A percentile compares a stretch with the other conserved stretches of the same genome.
Evolutionary conservation across 2,888 invertebrate species (phyloP).

Genomic region (Andrena dorsata): DNA sequence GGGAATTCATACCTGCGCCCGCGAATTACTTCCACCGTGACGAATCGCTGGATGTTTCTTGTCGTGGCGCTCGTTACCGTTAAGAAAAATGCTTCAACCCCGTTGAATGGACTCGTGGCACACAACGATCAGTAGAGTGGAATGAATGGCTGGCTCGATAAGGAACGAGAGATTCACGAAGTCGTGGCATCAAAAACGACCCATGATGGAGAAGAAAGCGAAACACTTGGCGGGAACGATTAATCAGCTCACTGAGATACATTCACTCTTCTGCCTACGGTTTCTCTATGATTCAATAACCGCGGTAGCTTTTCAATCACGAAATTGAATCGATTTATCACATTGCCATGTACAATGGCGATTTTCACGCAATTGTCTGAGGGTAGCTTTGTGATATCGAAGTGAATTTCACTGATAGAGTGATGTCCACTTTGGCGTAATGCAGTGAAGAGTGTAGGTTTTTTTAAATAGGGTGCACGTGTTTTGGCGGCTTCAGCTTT

Average conservation of each 20-base stretch:
- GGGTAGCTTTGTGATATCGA: not conserved
- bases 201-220: not conserved
- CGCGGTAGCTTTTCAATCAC: not conserved
- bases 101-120: not conserved
- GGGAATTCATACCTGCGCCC: constrained; percentile 30
- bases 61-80: not conserved
- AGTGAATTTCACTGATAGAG: not conserved
- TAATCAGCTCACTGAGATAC: constrained; percentile 12
- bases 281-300: not conserved
- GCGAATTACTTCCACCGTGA: not conserved
- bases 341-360: not conserved
- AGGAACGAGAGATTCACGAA: not conserved
- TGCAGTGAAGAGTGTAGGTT: not conserved
- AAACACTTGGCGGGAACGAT: constrained; percentile 12
- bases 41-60: constrained; percentile 22
- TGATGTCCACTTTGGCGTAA: not conserved
- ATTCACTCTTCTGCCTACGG: not conserved
- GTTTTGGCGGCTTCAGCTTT: constrained; percentile 18
- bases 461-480: not conserved
- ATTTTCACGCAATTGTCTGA: not conserved
- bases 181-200: not conserved
- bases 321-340: not conserved
- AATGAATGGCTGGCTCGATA: not conserved
- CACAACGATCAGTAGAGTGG: not conserved
- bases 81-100: not conserved